A percentile compares a stretch with the other conserved stretches of the same genome.
Conservation (phyloP, 2,113 vertebrate genomes). For the Rhagologus leucostigma region DNA sequence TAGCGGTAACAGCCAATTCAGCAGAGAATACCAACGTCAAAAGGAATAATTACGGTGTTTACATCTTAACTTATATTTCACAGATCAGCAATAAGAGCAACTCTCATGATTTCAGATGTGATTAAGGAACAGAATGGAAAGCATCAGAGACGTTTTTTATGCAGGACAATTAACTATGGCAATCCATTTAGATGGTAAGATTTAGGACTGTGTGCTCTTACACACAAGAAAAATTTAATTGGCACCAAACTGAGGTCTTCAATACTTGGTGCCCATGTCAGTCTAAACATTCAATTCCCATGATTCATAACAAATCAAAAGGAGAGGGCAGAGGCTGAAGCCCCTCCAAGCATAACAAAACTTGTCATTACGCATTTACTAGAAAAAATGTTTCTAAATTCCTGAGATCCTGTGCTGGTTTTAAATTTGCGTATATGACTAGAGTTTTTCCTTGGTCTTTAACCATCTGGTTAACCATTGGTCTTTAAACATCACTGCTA, state of each 20-base stretch:
- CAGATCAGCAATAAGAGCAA: background rate
- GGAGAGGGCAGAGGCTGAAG: background rate
- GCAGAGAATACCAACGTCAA: background rate
- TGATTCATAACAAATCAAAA: background rate
- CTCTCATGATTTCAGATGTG: background rate
- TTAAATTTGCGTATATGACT: background rate
- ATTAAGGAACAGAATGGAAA: background rate
- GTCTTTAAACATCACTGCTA: background rate
- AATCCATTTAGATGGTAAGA: background rate
- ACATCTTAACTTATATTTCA: background rate
- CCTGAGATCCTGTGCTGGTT: background rate
- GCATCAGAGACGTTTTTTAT: background rate
- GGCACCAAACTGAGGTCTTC: background rate
- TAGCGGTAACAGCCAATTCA: background rate
- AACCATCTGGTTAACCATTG: background rate
- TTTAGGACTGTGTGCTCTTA: background rate
- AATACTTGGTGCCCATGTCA: background rate
- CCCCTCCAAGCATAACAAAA: background rate
- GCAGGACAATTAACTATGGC: background rate
- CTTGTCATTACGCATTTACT: background rate
- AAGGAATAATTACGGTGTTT: background rate
- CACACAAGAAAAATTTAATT: background rate
- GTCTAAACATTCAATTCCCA: background rate
- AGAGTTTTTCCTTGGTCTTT: background rate
- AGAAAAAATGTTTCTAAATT: background rate